Percentiles rank a stretch among this genome's conserved stretches.
These are phyloP conservation scores for Heliopora coerulea DNA, from an alignment of 92 coral and sea anemone species.

Conservation along the genomic window DNA sequence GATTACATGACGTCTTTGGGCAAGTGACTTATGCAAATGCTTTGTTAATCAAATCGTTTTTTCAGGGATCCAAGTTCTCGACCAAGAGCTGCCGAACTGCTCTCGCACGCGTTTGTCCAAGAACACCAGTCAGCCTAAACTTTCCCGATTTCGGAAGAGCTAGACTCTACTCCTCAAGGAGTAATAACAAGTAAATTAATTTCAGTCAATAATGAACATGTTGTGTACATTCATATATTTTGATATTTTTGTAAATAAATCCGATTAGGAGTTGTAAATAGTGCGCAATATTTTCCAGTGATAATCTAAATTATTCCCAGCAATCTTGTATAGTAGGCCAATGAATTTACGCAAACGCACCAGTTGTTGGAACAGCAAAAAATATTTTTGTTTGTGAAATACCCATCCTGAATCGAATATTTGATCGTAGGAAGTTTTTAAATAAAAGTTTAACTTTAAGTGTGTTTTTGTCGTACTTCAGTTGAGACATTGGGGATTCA, in stretches of 20 bases:
- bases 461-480: too few relatives aligned
- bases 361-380: neutral
- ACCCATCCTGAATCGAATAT: neutral
- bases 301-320: constrained; percentile 22
- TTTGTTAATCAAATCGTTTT: neutral
- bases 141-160: too few relatives aligned
- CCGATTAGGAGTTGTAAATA: constrained; percentile 25
- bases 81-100: constrained; percentile 31
- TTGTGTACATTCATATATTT: constrained; percentile 30
- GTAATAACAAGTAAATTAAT: neutral
- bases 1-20: too few relatives aligned
- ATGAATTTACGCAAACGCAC: neutral
- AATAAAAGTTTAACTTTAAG: too few relatives aligned
- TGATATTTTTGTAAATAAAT: constrained; percentile 33
- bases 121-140: neutral
- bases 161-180: neutral
- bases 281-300: constrained; percentile 3
- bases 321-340: neutral
- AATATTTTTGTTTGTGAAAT: constrained; percentile 5
- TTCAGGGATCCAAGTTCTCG: constrained; percentile 37
- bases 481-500: too few relatives aligned
- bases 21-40: neutral
- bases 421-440: neutral
- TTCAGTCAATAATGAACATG: neutral
- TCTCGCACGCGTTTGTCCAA: constrained; percentile 25